Evolutionary conservation across 2,797 vertebrate genomes (phyloP), one percentile per base, ranked within the genome.

Genomic region (Apogon talboti): DNA sequence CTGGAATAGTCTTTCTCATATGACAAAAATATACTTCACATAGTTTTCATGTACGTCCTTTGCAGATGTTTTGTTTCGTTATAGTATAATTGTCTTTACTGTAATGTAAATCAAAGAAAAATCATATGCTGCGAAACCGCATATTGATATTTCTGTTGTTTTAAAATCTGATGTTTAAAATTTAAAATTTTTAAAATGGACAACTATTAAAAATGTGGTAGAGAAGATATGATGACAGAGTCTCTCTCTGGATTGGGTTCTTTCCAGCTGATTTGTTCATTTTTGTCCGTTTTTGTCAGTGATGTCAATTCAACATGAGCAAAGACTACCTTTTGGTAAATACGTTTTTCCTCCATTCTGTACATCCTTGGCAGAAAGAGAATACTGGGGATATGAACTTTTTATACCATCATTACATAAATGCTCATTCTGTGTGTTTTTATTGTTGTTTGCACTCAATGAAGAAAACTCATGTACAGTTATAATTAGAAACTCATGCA

Each of bases 231-330:
- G 40, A 16, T 73, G 45, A 40, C 41, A 57, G 19, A 64, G 14
- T 21, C 45, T 45, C 33, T 38, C 33, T 19, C 19, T 64, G 42
- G 58, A 53, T 71, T 67, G 18, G 43, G 7, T 60, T 68, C 47
- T 48, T 52, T 70, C 62, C 70, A 77, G 51, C 43, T 61, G 35
- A 61, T 63, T 71, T 66, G 56, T 69, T 15, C 16, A 40, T 66
- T 21, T n/a, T 45, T 42, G 40, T 61, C 6, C 41, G 37, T 63
- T 75, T 68, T 41, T 72, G 33, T 46, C 21, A 57, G 61, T 59
- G n/a, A 65, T 14, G 14, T 47, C 6, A 33, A 43, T 46, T 71
- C 14, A 56, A 45, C 12, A 33, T 40, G 19, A 43, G 49, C 30
- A 54, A 21, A 13, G 15, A 46, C 53, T 56, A 47, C 59, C 45